These are phyloP conservation scores for Elephas maximus DNA, from an alignment of 2,113 vertebrate genomes.

Conservation along the genomic window DNA sequence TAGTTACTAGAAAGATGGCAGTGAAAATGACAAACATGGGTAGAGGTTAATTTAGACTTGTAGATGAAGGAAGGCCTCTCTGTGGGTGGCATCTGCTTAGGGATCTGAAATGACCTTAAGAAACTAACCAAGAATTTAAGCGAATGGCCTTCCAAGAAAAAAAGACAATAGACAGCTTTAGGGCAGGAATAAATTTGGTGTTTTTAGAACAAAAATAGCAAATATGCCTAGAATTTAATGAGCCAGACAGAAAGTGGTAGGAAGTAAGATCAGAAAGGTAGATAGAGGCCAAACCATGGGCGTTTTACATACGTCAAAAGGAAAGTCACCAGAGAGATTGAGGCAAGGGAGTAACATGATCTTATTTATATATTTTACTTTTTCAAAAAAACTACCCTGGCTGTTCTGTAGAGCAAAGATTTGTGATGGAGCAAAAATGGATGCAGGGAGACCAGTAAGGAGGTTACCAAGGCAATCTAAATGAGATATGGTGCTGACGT, in stretches of 20 bases:
- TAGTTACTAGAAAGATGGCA: background rate
- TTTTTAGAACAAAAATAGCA: constrained; percentile 18
- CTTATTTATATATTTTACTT: background rate
- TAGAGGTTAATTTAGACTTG: background rate
- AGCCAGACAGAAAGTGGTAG: background rate
- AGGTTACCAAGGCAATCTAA: background rate
- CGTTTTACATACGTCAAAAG: constrained; percentile 26
- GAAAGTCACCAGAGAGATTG: background rate
- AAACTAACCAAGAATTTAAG: background rate
- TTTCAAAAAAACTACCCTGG: background rate
- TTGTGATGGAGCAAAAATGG: background rate
- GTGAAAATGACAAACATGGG: background rate
- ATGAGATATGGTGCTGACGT: background rate
- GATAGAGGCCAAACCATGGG: background rate
- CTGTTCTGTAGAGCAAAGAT: background rate
- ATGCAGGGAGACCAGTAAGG: background rate
- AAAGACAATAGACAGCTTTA: constrained; percentile 1
- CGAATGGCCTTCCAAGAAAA: background rate
- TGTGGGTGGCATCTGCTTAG: background rate
- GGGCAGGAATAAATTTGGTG: background rate
- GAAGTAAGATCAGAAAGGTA: background rate
- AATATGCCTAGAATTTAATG: background rate
- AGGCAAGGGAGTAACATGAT: background rate
- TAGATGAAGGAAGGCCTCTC: background rate
- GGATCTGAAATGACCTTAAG: background rate